phyloP scores from a whole-genome alignment of 2,797 vertebrate genomes.

The Amphiprion clarkii region DNA sequence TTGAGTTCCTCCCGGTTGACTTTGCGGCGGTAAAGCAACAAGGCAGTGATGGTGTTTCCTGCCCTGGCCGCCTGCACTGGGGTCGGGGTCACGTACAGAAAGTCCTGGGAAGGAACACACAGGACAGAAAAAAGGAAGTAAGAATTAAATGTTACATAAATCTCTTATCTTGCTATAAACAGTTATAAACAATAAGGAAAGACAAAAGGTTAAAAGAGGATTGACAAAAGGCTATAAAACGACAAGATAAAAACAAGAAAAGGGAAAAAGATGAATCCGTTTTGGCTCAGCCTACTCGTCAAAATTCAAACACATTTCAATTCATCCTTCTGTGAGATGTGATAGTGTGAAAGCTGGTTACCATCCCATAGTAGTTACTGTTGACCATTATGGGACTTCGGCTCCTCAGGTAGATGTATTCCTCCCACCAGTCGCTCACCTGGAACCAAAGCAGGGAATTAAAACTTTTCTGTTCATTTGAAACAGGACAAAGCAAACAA shows the following conservation, averaged over 20 bases:
- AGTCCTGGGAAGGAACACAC: conserved; percentile 83
- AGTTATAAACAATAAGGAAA: background rate
- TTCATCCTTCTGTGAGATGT: background rate
- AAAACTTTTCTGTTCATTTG: background rate
- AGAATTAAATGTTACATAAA: background rate
- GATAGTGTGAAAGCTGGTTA: conserved; percentile 27
- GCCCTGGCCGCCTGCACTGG: conserved; percentile 91
- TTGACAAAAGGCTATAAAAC: no score
- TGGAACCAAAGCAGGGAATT: conserved; percentile 47
- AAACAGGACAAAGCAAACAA: no score
- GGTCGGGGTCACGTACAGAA: conserved; percentile 89
- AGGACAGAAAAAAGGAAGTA: background rate
- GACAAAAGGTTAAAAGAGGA: no score
- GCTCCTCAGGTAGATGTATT: conserved; percentile 89
- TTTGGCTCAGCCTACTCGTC: background rate
- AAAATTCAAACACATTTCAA: background rate
- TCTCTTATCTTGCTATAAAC: no score
- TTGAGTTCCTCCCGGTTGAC: conserved; percentile 94
- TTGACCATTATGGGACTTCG: conserved; percentile 90
- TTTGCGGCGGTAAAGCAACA: conserved; percentile 91
- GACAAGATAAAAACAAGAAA: background rate
- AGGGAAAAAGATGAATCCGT: background rate
- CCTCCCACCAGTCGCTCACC: conserved; percentile 95
- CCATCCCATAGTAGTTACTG: conserved; percentile 93
- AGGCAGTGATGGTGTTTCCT: conserved; percentile 92